phyloP scores from a whole-genome alignment of 2,797 vertebrate genomes.

The Coluber constrictor region DNA sequence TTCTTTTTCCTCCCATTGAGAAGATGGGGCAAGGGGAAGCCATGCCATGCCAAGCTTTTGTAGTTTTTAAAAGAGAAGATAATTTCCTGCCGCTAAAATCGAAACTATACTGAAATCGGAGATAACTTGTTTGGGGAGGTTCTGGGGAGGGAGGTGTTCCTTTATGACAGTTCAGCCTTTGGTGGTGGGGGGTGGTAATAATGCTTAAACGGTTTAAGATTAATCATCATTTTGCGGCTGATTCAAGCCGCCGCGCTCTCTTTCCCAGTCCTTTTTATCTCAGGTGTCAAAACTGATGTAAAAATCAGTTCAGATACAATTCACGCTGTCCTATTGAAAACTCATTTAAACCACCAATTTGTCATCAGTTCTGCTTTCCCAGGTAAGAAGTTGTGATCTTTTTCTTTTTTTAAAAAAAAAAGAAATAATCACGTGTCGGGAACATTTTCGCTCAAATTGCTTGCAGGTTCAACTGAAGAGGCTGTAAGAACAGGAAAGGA shows the following conservation, averaged over 20 bases:
- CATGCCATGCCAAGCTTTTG: slow-evolving; percentile 32
- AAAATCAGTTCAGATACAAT: slow-evolving; percentile 45
- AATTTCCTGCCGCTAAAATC: slow-evolving; percentile 60
- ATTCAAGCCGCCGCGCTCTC: slow-evolving; percentile 54
- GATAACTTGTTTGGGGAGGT: slow-evolving; percentile 54
- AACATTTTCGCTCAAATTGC: not conserved
- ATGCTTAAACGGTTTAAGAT: slow-evolving; percentile 53
- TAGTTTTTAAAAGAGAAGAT: slow-evolving; percentile 30
- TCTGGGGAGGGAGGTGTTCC: not conserved
- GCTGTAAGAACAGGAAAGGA: not conserved
- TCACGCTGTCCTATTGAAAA: slow-evolving; percentile 15
- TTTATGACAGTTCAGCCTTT: slow-evolving; percentile 59
- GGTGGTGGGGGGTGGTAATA: not conserved
- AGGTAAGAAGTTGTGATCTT: slow-evolving; percentile 6
- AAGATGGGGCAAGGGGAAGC: slow-evolving; percentile 37
- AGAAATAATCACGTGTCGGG: not conserved
- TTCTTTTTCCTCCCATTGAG: slow-evolving; percentile 39
- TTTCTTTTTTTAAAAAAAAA: not conserved
- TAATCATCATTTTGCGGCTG: slow-evolving; percentile 52
- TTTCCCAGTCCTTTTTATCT: slow-evolving; percentile 68
- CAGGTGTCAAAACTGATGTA: slow-evolving; percentile 63
- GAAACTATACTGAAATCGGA: slow-evolving; percentile 55
- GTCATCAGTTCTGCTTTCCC: slow-evolving; percentile 17
- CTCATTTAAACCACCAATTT: slow-evolving; percentile 6
- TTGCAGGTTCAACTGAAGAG: slow-evolving; percentile 22